phyloP scores from a whole-genome alignment of 2,888 invertebrate species.

The Standfussiana lucernea region DNA sequence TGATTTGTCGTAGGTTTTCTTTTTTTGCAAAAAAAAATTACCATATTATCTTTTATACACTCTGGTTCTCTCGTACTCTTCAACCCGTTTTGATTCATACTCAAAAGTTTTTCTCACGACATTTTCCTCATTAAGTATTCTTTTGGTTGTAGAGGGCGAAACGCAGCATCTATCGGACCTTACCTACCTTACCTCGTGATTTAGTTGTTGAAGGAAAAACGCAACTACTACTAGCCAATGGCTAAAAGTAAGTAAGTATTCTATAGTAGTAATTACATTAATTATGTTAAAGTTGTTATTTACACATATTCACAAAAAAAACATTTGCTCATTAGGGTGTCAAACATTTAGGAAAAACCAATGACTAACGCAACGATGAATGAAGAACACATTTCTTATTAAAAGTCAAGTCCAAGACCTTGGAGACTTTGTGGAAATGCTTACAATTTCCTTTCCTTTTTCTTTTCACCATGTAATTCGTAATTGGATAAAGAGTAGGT shows the following conservation, averaged over 20 bases:
- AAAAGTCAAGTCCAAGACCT: conserved; percentile 39
- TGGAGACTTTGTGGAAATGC: conserved; percentile 4
- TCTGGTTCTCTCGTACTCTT: neutral
- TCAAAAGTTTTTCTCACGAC: neutral
- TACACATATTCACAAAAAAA: neutral
- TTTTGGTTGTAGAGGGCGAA: neutral
- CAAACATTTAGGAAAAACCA: neutral
- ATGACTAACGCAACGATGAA: neutral
- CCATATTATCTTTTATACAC: neutral
- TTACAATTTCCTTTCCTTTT: conserved; percentile 45
- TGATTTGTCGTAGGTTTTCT: too few relatives aligned
- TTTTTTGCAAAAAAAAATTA: too few relatives aligned
- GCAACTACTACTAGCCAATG: neutral
- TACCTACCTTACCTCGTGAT: neutral
- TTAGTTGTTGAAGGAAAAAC: neutral
- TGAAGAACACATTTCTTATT: conserved; percentile 8
- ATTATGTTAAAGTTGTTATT: neutral
- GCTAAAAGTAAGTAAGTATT: too few relatives aligned
- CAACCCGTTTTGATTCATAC: neutral
- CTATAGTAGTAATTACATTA: neutral
- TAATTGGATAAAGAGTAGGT: conserved; percentile 60
- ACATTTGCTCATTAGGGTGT: neutral
- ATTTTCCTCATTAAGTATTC: neutral
- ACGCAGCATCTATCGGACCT: neutral
- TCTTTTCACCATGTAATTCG: conserved; percentile 54